phyloP scores from a whole-genome alignment of 2,797 vertebrate species.

The Dicrostonyx torquatus region DNA sequence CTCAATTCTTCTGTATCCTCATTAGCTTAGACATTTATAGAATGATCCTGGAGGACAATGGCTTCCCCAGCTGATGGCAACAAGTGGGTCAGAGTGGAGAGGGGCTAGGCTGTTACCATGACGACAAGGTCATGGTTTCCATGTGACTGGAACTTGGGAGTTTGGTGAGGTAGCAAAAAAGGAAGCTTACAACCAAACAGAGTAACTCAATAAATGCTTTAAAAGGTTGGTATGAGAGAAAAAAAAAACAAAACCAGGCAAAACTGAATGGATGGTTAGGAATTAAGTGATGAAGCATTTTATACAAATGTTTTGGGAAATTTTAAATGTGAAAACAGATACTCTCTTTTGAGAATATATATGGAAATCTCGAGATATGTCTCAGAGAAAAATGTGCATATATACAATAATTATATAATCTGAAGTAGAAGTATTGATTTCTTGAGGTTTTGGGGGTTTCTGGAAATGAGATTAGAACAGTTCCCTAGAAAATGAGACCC shows the following conservation, averaged over 20 bases:
- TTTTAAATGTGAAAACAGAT: not conserved
- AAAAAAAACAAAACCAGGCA: not conserved
- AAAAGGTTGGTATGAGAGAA: not conserved
- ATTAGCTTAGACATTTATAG: not conserved
- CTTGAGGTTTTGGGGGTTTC: not conserved
- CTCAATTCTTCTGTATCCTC: not conserved
- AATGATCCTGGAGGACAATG: not conserved
- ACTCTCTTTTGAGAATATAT: conserved; percentile 14
- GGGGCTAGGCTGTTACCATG: not conserved
- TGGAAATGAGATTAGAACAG: not conserved
- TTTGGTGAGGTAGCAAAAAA: not conserved
- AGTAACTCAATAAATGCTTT: not conserved
- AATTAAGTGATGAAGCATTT: not conserved
- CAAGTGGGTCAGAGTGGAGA: not conserved
- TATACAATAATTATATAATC: not conserved
- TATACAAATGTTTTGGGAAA: not conserved
- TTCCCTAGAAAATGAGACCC: not conserved
- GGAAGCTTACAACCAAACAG: not conserved
- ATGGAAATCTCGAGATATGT: not conserved
- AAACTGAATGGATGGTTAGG: not conserved
- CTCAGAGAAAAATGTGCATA: not conserved
- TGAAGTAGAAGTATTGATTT: not conserved
- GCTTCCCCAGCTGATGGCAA: not conserved
- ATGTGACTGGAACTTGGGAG: not conserved
- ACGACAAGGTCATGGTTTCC: not conserved